phyloP scores from a whole-genome alignment of 2,888 invertebrate species.

The Drosophila niveifrons region DNA sequence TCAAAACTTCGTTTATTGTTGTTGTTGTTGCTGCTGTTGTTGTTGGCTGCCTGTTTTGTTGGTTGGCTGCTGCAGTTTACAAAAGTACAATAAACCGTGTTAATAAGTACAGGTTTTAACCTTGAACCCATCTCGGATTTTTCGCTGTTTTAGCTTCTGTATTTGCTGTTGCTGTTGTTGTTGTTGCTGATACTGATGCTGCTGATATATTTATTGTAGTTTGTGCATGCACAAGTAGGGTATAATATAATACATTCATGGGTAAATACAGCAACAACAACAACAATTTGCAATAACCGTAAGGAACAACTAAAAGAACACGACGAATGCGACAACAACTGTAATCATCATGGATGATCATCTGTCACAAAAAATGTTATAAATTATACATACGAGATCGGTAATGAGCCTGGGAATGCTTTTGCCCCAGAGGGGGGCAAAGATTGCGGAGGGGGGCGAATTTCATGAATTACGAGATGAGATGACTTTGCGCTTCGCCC shows the following conservation, averaged over 20 bases:
- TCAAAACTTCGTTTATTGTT: conserved; percentile 39
- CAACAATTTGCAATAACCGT: conserved; percentile 50
- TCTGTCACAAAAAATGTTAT: conserved; percentile 83
- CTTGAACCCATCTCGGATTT: conserved; percentile 75
- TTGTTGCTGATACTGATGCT: conserved; percentile 33
- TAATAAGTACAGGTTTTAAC: conserved; percentile 81
- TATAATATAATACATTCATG: conserved; percentile 82
- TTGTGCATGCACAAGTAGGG: conserved; percentile 66
- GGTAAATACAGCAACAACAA: conserved; percentile 50
- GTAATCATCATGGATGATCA: conserved; percentile 62
- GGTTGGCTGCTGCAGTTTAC: conserved; percentile 35
- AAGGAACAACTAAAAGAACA: conserved; percentile 47
- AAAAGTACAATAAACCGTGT: conserved; percentile 81
- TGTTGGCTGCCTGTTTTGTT: conserved; percentile 33
- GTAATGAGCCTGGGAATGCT: conserved; percentile 8
- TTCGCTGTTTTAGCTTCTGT: conserved; percentile 28
- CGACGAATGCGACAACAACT: conserved; percentile 52
- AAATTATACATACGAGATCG: conserved; percentile 80
- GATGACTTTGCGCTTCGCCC: conserved; percentile 8
- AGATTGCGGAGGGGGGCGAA: not conserved
- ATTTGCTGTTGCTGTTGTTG: conserved; percentile 26
- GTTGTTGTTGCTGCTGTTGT: conserved; percentile 32
- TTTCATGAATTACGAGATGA: not conserved
- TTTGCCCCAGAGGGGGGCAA: too few relatives aligned
- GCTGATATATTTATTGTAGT: conserved; percentile 17